These are phyloP conservation scores for Xylota sylvarum DNA, from an alignment of 2,888 invertebrate genomes.

Conservation along the genomic window DNA sequence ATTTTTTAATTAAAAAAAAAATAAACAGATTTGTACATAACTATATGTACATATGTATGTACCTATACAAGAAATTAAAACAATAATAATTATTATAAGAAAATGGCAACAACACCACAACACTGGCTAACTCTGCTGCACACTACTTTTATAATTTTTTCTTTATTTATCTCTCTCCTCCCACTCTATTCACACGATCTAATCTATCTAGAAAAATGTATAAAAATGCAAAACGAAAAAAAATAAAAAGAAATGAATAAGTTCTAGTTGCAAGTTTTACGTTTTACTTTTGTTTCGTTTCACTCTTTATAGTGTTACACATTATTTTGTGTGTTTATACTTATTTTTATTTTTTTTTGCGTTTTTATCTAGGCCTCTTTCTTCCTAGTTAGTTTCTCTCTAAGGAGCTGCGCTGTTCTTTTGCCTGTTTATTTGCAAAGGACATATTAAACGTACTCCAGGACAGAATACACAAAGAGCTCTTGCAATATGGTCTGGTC, in stretches of 20 bases:
- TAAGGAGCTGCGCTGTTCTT: slow-evolving; percentile 28
- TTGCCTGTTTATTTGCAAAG: slow-evolving; percentile 33
- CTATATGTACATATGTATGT: too few relatives aligned
- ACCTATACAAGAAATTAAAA: slow-evolving; percentile 24
- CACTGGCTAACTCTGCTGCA: slow-evolving; percentile 67
- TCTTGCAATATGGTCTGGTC: slow-evolving; percentile 11
- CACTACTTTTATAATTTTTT: slow-evolving; percentile 45
- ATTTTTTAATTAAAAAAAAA: too few relatives aligned
- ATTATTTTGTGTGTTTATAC: slow-evolving; percentile 10
- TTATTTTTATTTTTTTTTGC: slow-evolving; percentile 16
- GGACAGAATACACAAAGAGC: background rate
- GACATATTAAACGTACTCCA: background rate
- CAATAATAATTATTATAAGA: background rate
- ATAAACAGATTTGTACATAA: too few relatives aligned
- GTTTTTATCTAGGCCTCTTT: slow-evolving; percentile 13
- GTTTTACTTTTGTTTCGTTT: slow-evolving; percentile 7
- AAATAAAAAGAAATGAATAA: background rate
- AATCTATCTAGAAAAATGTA: background rate
- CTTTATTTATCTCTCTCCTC: slow-evolving; percentile 17
- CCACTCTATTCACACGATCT: slow-evolving; percentile 47
- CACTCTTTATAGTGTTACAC: slow-evolving; percentile 18
- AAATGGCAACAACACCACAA: slow-evolving; percentile 74
- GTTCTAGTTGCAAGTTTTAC: slow-evolving; percentile 23
- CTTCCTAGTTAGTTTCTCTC: slow-evolving; percentile 34
- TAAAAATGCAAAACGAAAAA: background rate